These are phyloP conservation scores for Plecotus auritus DNA, from an alignment of 2,113 vertebrate species.

Conservation along the genomic window DNA sequence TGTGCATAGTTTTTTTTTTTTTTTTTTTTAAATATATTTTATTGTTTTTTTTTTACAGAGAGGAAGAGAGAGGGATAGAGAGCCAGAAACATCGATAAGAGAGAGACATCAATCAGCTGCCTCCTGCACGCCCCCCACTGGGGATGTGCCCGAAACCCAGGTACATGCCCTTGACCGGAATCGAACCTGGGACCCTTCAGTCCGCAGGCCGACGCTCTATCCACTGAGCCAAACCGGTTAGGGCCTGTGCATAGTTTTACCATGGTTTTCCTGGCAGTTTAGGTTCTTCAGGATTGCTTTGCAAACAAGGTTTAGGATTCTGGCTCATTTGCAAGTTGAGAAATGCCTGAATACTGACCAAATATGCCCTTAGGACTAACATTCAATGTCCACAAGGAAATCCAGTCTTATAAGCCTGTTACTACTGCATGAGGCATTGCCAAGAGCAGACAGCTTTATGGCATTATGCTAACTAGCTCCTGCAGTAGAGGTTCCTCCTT, in stretches of 20 bases:
- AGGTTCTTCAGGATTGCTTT: not conserved
- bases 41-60: no score
- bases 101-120: no score
- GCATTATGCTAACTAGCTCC: not conserved
- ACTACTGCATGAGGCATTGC: not conserved
- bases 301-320: slow-evolving; percentile 13
- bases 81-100: no score
- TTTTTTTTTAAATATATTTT: no score
- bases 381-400: not conserved
- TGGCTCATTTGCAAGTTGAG: not conserved
- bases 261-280: not conserved
- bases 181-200: no score
- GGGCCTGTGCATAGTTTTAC: not conserved
- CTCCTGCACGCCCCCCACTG: no score
- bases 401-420: slow-evolving; percentile 18
- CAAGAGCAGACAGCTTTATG: not conserved
- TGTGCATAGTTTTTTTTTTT: not conserved
- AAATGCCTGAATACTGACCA: not conserved
- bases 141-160: no score
- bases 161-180: no score
- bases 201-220: no score
- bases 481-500: not conserved
- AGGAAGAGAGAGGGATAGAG: no score
- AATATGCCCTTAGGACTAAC: not conserved
- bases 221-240: no score